These are phyloP conservation scores for Cygnus olor DNA, from an alignment of 2,797 vertebrate genomes.

Conservation along the genomic window DNA sequence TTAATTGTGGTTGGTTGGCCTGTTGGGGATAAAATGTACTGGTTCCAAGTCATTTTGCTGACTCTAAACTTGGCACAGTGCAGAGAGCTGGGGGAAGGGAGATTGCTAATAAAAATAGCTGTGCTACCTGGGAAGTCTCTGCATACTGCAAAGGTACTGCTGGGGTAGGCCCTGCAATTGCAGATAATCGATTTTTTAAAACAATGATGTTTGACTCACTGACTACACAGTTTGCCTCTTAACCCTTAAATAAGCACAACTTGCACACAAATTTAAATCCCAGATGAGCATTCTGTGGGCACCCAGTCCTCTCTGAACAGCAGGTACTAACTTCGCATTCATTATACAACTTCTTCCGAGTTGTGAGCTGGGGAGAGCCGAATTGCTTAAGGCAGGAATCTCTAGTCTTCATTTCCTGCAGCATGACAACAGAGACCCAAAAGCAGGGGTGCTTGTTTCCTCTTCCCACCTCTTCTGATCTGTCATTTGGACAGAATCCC, in stretches of 20 bases:
- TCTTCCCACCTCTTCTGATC: background rate
- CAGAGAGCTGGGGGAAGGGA: background rate
- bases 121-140: slow-evolving; percentile 19
- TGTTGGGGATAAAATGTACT: slow-evolving; percentile 2
- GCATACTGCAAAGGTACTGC: background rate
- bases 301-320: background rate
- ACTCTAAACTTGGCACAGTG: slow-evolving; percentile 14
- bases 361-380: background rate
- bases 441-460: background rate
- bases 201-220: background rate
- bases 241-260: background rate
- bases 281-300: background rate
- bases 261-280: background rate
- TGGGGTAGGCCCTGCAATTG: background rate
- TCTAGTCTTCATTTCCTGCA: background rate
- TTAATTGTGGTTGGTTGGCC: slow-evolving; percentile 35
- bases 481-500: background rate
- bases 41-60: slow-evolving; percentile 51
- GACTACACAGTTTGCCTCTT: background rate
- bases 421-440: background rate
- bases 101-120: slow-evolving; percentile 14
- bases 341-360: background rate
- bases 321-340: background rate
- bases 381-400: background rate
- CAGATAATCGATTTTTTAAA: slow-evolving; percentile 37